phyloP scores from a whole-genome alignment of 2,797 vertebrate genomes.

The Aldrovandia affinis region DNA sequence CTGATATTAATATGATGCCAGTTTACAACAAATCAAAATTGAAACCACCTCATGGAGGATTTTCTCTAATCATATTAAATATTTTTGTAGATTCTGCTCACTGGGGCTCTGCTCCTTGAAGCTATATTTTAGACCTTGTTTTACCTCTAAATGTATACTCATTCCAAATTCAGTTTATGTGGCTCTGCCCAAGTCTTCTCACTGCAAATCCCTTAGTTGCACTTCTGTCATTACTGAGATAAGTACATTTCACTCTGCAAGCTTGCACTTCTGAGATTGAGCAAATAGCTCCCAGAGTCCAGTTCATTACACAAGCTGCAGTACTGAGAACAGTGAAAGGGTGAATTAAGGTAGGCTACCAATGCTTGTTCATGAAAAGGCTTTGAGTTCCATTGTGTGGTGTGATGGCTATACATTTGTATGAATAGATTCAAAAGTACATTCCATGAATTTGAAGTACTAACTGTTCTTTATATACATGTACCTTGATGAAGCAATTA shows the following conservation, averaged over 20 bases:
- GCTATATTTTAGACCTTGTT: no score
- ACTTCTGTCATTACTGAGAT: slow-evolving; percentile 28
- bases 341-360: slow-evolving; percentile 18
- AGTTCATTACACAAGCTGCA: slow-evolving; percentile 15
- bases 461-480: not conserved
- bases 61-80: no score
- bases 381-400: not conserved
- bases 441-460: not conserved
- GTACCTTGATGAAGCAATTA: not conserved
- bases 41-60: no score
- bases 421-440: not conserved
- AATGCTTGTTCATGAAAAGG: not conserved
- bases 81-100: no score
- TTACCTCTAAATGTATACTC: no score
- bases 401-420: not conserved
- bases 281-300: not conserved
- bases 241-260: slow-evolving; percentile 31
- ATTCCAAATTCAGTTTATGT: not conserved
- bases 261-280: slow-evolving; percentile 34
- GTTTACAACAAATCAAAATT: no score
- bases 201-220: slow-evolving; percentile 27
- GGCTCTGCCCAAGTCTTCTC: not conserved
- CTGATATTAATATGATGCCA: no score
- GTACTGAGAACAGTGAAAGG: slow-evolving; percentile 12
- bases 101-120: no score